Conservation (phyloP, 2,888 invertebrate species). For the Crematogaster levior region DNA sequence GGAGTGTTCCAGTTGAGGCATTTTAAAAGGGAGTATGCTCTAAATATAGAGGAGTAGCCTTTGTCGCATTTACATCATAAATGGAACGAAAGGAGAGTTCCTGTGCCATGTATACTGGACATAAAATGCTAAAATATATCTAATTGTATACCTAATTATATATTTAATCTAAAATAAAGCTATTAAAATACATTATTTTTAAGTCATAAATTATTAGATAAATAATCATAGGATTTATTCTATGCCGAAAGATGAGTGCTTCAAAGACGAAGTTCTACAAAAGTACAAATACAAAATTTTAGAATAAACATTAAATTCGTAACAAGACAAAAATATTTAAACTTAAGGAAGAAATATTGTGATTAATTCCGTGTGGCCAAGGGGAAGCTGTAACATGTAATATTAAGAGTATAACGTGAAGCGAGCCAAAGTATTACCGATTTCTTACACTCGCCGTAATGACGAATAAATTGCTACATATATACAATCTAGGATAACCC, state of each 20-base stretch:
- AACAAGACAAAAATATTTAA: background rate
- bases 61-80: background rate
- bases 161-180: background rate
- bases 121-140: background rate
- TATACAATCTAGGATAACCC: slow-evolving; percentile 21
- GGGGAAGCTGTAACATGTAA: slow-evolving; percentile 1
- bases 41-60: background rate
- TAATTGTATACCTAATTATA: background rate
- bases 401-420: slow-evolving; percentile 25
- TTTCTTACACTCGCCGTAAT: slow-evolving; percentile 48
- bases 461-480: slow-evolving; percentile 48
- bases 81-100: background rate
- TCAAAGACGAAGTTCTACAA: background rate
- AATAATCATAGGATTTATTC: background rate
- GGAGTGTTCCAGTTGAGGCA: background rate
- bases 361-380: slow-evolving; percentile 25
- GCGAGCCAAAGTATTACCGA: slow-evolving; percentile 41
- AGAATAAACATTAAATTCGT: background rate
- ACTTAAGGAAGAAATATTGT: background rate
- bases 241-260: background rate
- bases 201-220: background rate
- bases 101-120: background rate
- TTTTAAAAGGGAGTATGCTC: slow-evolving; percentile 2
- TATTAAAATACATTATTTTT: background rate
- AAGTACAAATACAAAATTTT: background rate